A percentile compares a stretch with the other conserved stretches of the same genome.
These are phyloP conservation scores for Bombus soroeensis DNA, from an alignment of 1,140 invertebrate genomes.

Conservation along the genomic window DNA sequence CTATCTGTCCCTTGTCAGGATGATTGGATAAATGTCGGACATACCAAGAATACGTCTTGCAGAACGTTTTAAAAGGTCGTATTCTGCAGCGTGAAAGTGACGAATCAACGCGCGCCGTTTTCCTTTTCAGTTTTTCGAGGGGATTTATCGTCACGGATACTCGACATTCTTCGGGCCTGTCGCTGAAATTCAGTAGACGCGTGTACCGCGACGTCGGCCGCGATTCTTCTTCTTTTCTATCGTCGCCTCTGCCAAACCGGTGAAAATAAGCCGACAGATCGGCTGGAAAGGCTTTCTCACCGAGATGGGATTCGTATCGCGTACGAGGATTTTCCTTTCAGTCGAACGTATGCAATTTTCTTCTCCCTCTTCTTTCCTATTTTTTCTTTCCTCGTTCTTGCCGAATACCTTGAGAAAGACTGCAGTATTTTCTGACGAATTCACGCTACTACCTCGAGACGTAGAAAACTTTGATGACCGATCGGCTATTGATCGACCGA, in stretches of 20 bases:
- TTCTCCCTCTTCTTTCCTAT: background rate
- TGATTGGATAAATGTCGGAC: background rate
- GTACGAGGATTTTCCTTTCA: constrained; percentile 24
- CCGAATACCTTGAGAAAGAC: background rate
- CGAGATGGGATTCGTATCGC: constrained; percentile 5
- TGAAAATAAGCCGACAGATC: constrained; percentile 39
- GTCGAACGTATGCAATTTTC: constrained; percentile 7
- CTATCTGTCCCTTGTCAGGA: background rate
- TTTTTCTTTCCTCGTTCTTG: background rate
- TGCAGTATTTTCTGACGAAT: too few species aligned
- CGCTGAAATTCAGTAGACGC: constrained; percentile 15
- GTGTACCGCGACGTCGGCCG: background rate
- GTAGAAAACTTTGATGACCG: too few species aligned
- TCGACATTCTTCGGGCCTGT: background rate
- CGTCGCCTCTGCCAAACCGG: background rate
- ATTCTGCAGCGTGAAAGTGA: background rate
- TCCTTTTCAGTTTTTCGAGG: background rate
- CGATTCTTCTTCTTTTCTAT: constrained; percentile 28
- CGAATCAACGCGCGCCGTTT: constrained; percentile 2
- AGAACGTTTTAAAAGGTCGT: background rate
- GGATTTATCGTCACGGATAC: constrained; percentile 5
- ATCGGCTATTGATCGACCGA: too few species aligned
- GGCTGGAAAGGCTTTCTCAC: constrained; percentile 20
- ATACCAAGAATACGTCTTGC: background rate
- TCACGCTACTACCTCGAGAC: too few species aligned